These are phyloP conservation scores for Eupsittula cactorum DNA, from an alignment of 2,113 vertebrate genomes.

Conservation along the genomic window DNA sequence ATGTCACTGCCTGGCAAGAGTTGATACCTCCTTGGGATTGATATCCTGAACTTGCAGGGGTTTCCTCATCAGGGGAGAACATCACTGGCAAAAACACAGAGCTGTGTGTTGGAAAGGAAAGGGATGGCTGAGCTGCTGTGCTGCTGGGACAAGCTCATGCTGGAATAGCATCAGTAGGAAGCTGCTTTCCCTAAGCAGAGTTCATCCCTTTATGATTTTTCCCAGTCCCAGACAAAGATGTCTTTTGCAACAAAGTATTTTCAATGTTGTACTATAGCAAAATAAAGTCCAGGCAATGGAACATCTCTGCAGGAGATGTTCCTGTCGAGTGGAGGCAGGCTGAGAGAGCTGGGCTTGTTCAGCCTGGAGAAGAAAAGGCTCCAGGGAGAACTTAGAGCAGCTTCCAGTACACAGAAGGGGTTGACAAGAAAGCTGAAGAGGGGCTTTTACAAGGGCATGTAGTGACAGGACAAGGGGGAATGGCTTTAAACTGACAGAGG, in stretches of 20 bases:
- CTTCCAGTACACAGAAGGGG: not conserved
- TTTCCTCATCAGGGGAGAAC: conserved; percentile 8
- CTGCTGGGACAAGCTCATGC: not conserved
- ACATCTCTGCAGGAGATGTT: not conserved
- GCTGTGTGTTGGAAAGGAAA: not conserved
- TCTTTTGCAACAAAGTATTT: not conserved
- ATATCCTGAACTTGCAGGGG: conserved; percentile 33
- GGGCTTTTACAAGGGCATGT: not conserved
- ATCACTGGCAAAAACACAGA: not conserved
- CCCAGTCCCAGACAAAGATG: not conserved
- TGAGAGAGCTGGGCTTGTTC: not conserved
- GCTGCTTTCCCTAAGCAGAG: not conserved
- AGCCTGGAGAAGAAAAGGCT: not conserved
- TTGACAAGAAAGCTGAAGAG: not conserved
- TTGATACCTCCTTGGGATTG: not conserved
- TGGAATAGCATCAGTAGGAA: not conserved
- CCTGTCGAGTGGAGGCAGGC: not conserved
- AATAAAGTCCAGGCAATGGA: not conserved
- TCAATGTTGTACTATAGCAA: not conserved
- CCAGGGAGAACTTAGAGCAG: not conserved
- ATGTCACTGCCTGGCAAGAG: conserved; percentile 54
- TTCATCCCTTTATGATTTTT: not conserved
- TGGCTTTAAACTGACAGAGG: not conserved
- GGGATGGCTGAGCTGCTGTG: not conserved
- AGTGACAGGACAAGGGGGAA: not conserved